These are phyloP conservation scores for Cantharis nigra DNA, from an alignment of 2,888 invertebrate genomes.

Conservation along the genomic window DNA sequence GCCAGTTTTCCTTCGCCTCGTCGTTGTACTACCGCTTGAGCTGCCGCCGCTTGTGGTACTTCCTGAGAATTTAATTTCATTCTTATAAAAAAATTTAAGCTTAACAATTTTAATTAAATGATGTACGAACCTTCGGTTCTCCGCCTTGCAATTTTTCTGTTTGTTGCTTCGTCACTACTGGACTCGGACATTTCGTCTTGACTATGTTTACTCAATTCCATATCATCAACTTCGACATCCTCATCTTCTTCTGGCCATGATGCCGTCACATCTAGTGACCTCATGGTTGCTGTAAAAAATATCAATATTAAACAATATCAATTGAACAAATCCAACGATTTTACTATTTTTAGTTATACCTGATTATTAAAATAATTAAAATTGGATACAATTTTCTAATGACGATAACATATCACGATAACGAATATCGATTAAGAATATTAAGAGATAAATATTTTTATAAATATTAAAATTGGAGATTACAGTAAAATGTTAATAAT, in stretches of 20 bases:
- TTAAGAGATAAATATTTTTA: not conserved
- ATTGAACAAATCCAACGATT: not conserved
- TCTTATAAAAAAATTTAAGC: conserved; percentile 19
- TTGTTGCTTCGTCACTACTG: conserved; percentile 53
- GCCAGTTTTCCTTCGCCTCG: conserved; percentile 62
- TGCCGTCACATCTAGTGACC: conserved; percentile 54
- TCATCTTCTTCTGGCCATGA: conserved; percentile 56
- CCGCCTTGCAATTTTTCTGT: conserved; percentile 48
- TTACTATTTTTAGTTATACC: not conserved
- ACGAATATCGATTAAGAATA: not conserved
- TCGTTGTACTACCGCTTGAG: conserved; percentile 50
- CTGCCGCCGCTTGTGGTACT: conserved; percentile 55
- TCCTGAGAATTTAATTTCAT: conserved; percentile 40
- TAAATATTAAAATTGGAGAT: not conserved
- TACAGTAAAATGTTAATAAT: not conserved
- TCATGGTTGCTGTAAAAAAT: conserved; percentile 43
- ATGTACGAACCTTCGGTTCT: conserved; percentile 51
- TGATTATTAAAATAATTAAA: not conserved
- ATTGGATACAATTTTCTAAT: not conserved
- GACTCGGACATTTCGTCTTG: conserved; percentile 51
- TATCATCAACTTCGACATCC: conserved; percentile 56
- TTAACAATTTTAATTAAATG: conserved; percentile 13
- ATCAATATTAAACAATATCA: not conserved
- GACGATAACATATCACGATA: not conserved
- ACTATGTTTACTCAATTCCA: conserved; percentile 51